phyloP scores from a whole-genome alignment of 23 tunicate genomes.

The Trididemnum miniatum region DNA sequence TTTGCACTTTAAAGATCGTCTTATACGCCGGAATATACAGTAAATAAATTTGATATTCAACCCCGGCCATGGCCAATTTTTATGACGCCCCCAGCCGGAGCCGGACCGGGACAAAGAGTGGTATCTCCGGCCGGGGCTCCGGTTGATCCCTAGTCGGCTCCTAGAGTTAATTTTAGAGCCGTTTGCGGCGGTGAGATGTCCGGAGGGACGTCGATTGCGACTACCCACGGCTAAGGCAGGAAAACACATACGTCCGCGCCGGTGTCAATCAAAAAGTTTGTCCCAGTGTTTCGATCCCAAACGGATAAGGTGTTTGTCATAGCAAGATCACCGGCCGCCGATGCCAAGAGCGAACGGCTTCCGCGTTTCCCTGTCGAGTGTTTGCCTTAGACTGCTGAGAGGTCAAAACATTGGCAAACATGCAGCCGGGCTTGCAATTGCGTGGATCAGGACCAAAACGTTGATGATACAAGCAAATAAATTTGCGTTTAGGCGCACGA shows the following conservation, averaged over 20 bases:
- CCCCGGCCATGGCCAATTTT: no score
- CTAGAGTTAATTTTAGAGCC: neutral
- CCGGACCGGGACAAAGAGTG: no score
- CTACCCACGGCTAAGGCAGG: neutral
- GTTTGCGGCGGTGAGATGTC: neutral
- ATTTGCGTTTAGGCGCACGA: neutral
- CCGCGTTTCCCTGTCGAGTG: neutral
- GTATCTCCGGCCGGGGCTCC: no score
- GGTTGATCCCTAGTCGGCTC: no score
- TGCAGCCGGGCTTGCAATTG: neutral
- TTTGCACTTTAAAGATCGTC: no score
- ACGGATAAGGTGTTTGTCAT: neutral
- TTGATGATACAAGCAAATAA: neutral
- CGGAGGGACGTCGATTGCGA: neutral
- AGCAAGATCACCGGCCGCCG: neutral
- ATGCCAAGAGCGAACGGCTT: neutral
- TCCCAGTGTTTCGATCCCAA: neutral
- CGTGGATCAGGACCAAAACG: neutral
- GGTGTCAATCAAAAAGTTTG: neutral
- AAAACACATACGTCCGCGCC: neutral
- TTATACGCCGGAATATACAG: no score
- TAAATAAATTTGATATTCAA: no score
- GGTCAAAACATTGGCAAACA: neutral
- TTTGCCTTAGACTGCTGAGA: neutral
- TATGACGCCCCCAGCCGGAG: no score